Evolutionary conservation across 2,113 vertebrate species (phyloP).

Genomic region (Craseonycteris thonglongyai): DNA sequence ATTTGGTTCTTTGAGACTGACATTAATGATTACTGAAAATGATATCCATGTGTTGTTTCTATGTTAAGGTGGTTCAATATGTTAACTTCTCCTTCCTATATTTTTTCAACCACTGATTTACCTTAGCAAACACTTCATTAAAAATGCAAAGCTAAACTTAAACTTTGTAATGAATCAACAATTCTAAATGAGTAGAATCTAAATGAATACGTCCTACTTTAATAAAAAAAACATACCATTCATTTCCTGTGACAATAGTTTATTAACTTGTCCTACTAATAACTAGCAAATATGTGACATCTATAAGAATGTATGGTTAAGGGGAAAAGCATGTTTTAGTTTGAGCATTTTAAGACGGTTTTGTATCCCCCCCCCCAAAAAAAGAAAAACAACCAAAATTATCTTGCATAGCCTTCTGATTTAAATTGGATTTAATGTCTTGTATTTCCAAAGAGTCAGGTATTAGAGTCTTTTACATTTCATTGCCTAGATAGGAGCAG

Average conservation of each 20-base stretch:
- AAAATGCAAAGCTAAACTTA: not conserved
- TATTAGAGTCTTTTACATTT: not conserved
- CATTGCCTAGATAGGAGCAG: not conserved
- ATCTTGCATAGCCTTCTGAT: not conserved
- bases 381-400: not conserved
- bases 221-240: not conserved
- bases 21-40: not conserved
- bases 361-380: not conserved
- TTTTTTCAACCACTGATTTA: not conserved
- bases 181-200: not conserved
- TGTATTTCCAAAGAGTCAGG: not conserved
- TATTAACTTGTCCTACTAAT: not conserved
- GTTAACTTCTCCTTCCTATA: not conserved
- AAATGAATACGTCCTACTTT: not conserved
- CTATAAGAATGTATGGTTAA: not conserved
- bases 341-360: not conserved
- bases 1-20: not conserved
- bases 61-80: not conserved
- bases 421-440: not conserved
- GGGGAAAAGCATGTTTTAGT: not conserved
- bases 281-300: not conserved
- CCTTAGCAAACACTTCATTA: slow-evolving; percentile 3
- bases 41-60: not conserved
- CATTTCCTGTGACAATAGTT: not conserved
- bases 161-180: not conserved